A percentile compares a stretch with the other conserved stretches of the same genome.
phyloP scores from a whole-genome alignment of 2,888 invertebrate genomes.

The Chaetogeoica ovagalla region DNA sequence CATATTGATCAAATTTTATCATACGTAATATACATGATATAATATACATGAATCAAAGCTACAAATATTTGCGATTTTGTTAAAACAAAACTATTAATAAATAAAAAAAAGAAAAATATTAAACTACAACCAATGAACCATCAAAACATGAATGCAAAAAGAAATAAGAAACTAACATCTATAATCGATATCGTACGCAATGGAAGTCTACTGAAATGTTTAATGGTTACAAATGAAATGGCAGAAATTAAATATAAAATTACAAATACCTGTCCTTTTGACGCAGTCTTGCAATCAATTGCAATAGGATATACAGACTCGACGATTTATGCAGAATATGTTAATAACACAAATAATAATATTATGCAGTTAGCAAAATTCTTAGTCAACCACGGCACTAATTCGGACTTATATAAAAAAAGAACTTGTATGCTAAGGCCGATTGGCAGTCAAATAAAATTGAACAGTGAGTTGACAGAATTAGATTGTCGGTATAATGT shows the following conservation, averaged over 20 bases:
- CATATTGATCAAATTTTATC: no score
- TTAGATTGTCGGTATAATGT: neutral
- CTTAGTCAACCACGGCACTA: neutral
- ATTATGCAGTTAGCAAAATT: neutral
- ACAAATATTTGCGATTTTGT: no score
- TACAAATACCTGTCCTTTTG: neutral
- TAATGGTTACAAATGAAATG: no score
- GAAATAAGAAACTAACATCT: no score
- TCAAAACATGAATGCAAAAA: no score
- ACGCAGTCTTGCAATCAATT: neutral
- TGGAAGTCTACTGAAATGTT: no score
- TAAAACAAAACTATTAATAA: no score
- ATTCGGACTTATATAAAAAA: neutral
- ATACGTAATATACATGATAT: no score
- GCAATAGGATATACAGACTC: neutral
- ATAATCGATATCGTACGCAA: no score
- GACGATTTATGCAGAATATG: neutral
- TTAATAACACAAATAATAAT: neutral
- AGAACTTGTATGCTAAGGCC: neutral
- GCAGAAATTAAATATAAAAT: neutral
- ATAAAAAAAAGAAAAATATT: no score
- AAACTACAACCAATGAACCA: no score
- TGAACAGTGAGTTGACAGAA: neutral
- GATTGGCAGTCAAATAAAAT: neutral
- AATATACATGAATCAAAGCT: no score